phyloP scores from a whole-genome alignment of 92 coral and sea anemone genomes.

The Heliopora coerulea region DNA sequence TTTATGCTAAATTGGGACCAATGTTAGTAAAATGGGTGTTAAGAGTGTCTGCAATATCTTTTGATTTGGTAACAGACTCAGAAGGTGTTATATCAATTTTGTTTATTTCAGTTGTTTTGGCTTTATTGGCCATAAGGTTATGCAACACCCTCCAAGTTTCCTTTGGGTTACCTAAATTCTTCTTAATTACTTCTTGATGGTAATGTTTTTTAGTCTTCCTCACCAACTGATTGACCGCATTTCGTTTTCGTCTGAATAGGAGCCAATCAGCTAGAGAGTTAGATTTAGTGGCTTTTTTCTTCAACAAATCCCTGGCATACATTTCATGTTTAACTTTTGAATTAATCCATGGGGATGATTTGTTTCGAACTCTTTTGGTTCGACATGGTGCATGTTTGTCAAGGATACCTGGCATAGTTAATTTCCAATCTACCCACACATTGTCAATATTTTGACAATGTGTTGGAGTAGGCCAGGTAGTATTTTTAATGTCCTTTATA shows the following conservation, averaged over 20 bases:
- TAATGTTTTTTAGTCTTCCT: constrained; percentile 10
- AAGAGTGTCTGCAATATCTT: constrained; percentile 40
- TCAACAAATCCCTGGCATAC: constrained; percentile 22
- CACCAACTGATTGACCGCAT: constrained; percentile 29
- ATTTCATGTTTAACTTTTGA: constrained; percentile 6
- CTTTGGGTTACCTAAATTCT: too few species aligned
- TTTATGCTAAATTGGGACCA: constrained; percentile 40
- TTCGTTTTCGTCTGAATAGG: constrained; percentile 2
- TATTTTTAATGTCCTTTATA: background rate
- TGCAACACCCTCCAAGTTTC: too few species aligned
- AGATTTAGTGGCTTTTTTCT: constrained; percentile 33
- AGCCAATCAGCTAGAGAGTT: constrained; percentile 28
- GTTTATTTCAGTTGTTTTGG: too few species aligned
- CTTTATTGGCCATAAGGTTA: too few species aligned
- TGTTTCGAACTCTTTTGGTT: constrained; percentile 24
- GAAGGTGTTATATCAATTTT: too few species aligned
- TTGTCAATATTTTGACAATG: background rate
- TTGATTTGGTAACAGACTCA: constrained; percentile 15
- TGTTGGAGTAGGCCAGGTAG: constrained; percentile 8
- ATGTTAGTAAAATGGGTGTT: constrained; percentile 41
- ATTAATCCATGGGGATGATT: constrained; percentile 24
- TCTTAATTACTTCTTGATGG: too few species aligned
- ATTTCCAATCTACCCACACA: background rate
- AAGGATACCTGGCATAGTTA: background rate
- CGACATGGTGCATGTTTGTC: too few species aligned